These are phyloP conservation scores for Pseudochaenichthys georgianus DNA, from an alignment of 2,797 vertebrate species.

Conservation along the genomic window DNA sequence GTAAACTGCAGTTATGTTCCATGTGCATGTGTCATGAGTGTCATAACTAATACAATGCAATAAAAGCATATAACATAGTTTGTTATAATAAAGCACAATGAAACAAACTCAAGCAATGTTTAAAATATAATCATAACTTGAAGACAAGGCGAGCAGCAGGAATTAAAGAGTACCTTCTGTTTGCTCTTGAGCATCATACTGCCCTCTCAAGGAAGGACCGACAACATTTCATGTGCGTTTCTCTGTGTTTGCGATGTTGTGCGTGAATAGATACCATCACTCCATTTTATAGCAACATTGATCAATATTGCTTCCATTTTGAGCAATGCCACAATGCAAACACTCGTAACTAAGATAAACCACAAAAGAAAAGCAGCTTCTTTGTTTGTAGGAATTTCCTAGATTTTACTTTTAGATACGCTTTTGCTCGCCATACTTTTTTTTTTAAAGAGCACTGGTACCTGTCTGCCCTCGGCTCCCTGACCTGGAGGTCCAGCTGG, in stretches of 20 bases:
- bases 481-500: conserved; percentile 75
- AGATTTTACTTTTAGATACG: neutral
- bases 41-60: neutral
- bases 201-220: conserved; percentile 9
- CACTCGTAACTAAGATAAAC: neutral
- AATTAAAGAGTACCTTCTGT: neutral
- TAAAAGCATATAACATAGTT: neutral
- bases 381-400: neutral
- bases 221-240: neutral
- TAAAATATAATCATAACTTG: neutral
- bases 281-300: neutral
- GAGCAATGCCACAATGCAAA: neutral
- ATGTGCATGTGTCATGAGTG: neutral
- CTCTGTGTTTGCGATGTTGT: neutral
- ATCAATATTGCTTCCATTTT: neutral
- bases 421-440: neutral
- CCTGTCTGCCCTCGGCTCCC: conserved; percentile 80
- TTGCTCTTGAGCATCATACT: neutral
- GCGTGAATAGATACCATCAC: neutral
- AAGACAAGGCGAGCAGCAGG: neutral
- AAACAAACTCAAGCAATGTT: conserved; percentile 1
- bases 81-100: conserved; percentile 2
- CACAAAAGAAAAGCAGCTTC: neutral
- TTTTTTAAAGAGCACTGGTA: conserved; percentile 34
- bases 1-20: neutral